Base-by-base conservation (phyloP, 2,113 vertebrate species). In the Calidris pugnax region DNA sequence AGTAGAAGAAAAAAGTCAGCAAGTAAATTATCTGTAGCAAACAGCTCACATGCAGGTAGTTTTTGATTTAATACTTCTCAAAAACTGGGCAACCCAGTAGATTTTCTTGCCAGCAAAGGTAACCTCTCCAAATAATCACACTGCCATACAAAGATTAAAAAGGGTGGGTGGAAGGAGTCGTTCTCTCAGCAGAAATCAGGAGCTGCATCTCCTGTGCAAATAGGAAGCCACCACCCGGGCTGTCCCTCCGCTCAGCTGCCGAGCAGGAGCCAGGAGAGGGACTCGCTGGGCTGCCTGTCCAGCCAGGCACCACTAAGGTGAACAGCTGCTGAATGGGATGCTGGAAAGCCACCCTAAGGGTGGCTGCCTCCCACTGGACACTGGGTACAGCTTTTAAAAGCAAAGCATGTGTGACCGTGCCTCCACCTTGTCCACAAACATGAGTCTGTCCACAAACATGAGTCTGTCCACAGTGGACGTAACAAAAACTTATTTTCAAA, bases 321-420 rank as follows among this genome's bases (percentile, higher is more conserved):
- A 37, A 14, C 17, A 37, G 53, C 72, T 2, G 8, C 24, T 1
- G 2, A 35, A 23, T 1, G 6, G 55, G 26, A 86, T 56, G 39
- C 67, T 67, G 35, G 50, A 73, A 71, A 62, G 18, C 26, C n/a
- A n/a, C n/a, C 27, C 32, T 24, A 24, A 8, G 26, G 23, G 67
- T 6, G 14, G 28, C 22, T 32, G 56, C 27, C 37, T 50, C 39
- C 14, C 66, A 55, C 24, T 1, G 2, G 73, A 21, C 47, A 28
- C 7, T 3, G 4, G n/a, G 26, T 13, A 62, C 5, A 5, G 41
- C 50, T 85, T 69, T 41, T 27, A 53, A 90, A 69, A 69, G 17
- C 50, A 50, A 72, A 56, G 37, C 28, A 20, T 4, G 8, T 13
- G 19, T 0, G 0, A 43, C 35, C 1, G 0, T 12, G 28, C 27